phyloP scores from a whole-genome alignment of 2,113 vertebrate genomes.

The Anarhynchus alexandrinus region DNA sequence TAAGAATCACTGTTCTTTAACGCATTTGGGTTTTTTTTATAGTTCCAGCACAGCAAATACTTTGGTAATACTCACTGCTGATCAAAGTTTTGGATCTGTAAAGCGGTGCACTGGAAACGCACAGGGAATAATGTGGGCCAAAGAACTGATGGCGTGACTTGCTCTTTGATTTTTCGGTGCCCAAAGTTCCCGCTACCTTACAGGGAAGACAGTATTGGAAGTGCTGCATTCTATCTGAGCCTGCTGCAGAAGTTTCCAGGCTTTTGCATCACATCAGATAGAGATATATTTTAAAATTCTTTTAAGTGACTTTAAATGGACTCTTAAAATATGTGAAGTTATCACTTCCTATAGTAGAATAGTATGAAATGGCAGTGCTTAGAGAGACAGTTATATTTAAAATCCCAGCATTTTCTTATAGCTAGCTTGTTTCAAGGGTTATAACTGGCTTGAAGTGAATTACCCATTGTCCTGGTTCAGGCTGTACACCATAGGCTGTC shows the following conservation, averaged over 20 bases:
- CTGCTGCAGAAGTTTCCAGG: background rate
- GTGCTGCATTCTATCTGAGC: background rate
- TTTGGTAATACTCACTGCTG: background rate
- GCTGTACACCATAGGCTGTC: background rate
- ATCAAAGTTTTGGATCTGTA: background rate
- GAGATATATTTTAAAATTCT: background rate
- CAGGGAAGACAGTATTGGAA: background rate
- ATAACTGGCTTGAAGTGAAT: background rate
- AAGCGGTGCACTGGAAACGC: background rate
- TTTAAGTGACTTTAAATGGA: background rate
- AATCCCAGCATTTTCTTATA: background rate
- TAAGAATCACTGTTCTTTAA: background rate
- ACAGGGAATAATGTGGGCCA: background rate
- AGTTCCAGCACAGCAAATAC: background rate
- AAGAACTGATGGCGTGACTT: background rate
- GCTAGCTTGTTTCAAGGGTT: background rate
- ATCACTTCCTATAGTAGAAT: background rate
- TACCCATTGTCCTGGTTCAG: background rate
- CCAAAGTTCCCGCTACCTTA: rapidly evolving
- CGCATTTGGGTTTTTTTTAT: background rate
- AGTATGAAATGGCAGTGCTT: background rate
- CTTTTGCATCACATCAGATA: background rate
- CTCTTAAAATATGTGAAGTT: background rate
- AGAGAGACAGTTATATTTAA: background rate
- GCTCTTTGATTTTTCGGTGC: background rate